phyloP scores from a whole-genome alignment of 1,140 invertebrate species.

The Hycleus cichorii region DNA sequence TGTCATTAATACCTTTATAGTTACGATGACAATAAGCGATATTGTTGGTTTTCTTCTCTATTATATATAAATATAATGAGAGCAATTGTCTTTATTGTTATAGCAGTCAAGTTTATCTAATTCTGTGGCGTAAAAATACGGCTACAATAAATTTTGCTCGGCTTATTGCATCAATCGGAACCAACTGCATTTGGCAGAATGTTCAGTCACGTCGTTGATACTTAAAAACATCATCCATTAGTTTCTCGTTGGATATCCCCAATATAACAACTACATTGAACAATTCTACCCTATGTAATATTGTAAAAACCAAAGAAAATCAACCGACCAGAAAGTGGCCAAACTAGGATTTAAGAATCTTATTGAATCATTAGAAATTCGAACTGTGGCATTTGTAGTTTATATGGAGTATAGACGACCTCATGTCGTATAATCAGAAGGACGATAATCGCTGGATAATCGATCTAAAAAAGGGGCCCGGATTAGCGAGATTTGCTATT shows the following conservation, averaged over 20 bases:
- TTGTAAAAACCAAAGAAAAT: not conserved
- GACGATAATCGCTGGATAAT: constrained; percentile 30
- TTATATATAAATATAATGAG: no score
- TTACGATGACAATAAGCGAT: no score
- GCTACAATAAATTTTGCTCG: not conserved
- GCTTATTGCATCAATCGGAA: constrained; percentile 2
- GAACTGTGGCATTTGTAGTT: no score
- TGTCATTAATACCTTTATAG: no score
- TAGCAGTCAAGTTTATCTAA: no score
- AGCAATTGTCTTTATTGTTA: no score
- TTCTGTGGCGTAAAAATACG: no score
- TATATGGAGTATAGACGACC: not conserved
- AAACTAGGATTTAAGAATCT: constrained; percentile 35
- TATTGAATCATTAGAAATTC: constrained; percentile 29
- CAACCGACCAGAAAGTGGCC: constrained; percentile 25
- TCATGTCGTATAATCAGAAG: constrained; percentile 13
- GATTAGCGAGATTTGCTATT: constrained; percentile 35
- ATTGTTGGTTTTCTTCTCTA: no score
- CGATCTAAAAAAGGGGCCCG: constrained; percentile 19
- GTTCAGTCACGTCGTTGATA: constrained; percentile 3
- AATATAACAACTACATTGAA: not conserved
- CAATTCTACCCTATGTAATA: no score
- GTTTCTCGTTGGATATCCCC: not conserved
- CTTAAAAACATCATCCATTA: constrained; percentile 11
- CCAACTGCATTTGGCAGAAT: not conserved